phyloP scores from a whole-genome alignment of 1,140 invertebrate species.

The Spodoptera frugiperda region DNA sequence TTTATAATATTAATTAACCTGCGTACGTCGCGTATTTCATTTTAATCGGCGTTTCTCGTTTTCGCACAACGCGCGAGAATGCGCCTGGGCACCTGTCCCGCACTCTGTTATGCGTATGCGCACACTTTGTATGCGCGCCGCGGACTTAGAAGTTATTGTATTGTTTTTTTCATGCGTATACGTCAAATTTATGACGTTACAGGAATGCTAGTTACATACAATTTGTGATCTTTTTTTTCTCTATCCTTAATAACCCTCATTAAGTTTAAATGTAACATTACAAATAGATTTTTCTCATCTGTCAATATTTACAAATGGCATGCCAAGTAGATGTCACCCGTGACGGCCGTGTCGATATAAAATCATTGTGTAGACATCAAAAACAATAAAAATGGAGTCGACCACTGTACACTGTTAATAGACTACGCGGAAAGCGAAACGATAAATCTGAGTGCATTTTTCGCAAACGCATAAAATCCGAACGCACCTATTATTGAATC shows the following conservation, averaged over 20 bases:
- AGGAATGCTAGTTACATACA: constrained; percentile 1
- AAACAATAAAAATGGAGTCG: constrained; percentile 46
- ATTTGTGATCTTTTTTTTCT: neutral
- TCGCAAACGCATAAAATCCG: constrained; percentile 83
- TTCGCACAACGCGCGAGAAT: constrained; percentile 63
- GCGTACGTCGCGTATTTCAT: constrained; percentile 71
- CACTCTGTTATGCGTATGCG: constrained; percentile 65
- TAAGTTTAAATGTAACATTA: neutral
- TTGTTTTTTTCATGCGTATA: constrained; percentile 30
- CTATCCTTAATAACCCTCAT: neutral
- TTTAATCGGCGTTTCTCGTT: constrained; percentile 71
- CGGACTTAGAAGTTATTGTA: constrained; percentile 50
- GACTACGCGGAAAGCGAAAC: constrained; percentile 78
- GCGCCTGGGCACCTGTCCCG: constrained; percentile 66
- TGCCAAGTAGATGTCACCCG: neutral
- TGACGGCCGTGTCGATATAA: neutral
- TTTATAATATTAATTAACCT: constrained; percentile 77
- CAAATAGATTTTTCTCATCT: neutral
- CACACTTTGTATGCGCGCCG: constrained; percentile 53
- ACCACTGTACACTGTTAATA: constrained; percentile 70
- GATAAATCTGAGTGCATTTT: constrained; percentile 82
- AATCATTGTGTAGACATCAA: constrained; percentile 24
- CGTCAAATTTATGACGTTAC: constrained; percentile 28
- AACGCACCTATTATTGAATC: constrained; percentile 82
- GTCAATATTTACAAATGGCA: neutral